Base-by-base conservation (phyloP, 2,888 invertebrate genomes). In the Steinernema hermaphroditum region DNA sequence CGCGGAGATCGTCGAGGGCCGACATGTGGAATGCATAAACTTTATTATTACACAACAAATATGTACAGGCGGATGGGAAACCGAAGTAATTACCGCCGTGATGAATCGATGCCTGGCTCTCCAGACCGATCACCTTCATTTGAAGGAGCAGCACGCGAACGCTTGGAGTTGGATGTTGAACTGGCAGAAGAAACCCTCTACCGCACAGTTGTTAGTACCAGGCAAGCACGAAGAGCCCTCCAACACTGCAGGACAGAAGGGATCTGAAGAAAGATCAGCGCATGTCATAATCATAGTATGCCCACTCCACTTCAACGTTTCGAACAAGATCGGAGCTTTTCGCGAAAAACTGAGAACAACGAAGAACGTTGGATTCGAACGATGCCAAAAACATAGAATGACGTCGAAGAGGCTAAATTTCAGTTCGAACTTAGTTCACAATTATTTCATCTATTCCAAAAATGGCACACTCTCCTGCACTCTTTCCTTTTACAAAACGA, bases 151-250 rank as follows among this genome's bases (percentile, higher is more conserved):
- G 49, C 76, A 76, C 32, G 73, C 44, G 68, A 68, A 76, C 41
- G 62, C 41, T 43, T 73, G 74, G 68, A 44, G 50, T 41, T 76
- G 54, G 19, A 71, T 71, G 72, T 76, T 76, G 72, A 77, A 76
- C 50, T 76, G 76, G 32, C 76, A 76, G 71, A 77, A 77, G 76
- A 76, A 76, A 44, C 54, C 43, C 14, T 77, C 73, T 14, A 77
- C 76, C 12, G 34, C 27, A 49, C 76, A 76, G 32, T 73, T 29
- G n/a, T 44, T 44, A 6, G 70, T 70, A 19, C 71, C 76, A 8
- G 76, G 71, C 1, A 22, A 29, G 49, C 76, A 76, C 27, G 9
- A n/a, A 43, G 73, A 22, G 44, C 41, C 37, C 19, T 69, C 68
- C n/a, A 76, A 74, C 16, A 76, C 34, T 0, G 68, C 54, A 6